Conservation (phyloP, 1,140 invertebrate species). For the Adelges cooleyi region DNA sequence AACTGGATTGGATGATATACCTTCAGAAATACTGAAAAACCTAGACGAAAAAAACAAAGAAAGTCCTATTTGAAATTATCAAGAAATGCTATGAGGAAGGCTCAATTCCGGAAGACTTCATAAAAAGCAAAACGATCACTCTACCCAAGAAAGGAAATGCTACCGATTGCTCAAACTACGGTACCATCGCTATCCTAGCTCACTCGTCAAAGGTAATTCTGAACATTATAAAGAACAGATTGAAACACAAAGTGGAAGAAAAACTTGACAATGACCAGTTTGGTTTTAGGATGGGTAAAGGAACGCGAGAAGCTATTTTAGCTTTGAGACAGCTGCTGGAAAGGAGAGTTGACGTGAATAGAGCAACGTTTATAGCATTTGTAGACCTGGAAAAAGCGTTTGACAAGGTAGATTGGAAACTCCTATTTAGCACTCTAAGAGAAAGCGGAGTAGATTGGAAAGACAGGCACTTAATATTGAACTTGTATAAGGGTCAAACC, state of each 20-base stretch:
- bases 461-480: not conserved
- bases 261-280: constrained; percentile 18
- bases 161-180: constrained; percentile 21
- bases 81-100: constrained; percentile 1
- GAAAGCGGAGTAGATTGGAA: constrained; percentile 20
- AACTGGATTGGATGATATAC: constrained; percentile 16
- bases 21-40: constrained; percentile 21
- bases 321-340: constrained; percentile 8
- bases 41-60: constrained; percentile 2
- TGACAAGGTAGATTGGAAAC: constrained; percentile 24
- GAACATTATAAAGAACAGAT: constrained; percentile 20
- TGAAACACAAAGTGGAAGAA: not conserved
- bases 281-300: constrained; percentile 11
- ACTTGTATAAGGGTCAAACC: not conserved
- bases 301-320: constrained; percentile 20
- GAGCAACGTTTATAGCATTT: constrained; percentile 19
- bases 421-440: constrained; percentile 23
- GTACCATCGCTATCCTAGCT: not conserved
- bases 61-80: constrained; percentile 19
- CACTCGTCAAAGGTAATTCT: constrained; percentile 21
- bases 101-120: constrained; percentile 1
- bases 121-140: constrained; percentile 17
- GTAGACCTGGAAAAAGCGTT: constrained; percentile 23
- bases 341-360: constrained; percentile 20
- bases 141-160: constrained; percentile 28